phyloP scores from a whole-genome alignment of 1,140 invertebrate species.

The Oreohelix idahoensis region DNA sequence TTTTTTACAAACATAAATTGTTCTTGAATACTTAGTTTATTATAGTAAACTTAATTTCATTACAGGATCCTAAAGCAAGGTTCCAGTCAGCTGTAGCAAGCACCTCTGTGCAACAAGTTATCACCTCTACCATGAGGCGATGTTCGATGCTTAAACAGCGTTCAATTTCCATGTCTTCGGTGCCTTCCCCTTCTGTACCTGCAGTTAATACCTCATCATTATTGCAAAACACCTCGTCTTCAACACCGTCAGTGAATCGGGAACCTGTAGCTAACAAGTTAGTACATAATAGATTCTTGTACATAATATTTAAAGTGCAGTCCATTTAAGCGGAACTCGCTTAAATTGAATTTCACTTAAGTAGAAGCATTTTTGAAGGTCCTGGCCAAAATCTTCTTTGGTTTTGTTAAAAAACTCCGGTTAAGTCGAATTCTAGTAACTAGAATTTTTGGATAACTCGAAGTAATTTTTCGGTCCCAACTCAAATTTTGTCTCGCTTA shows the following conservation, averaged over 20 bases:
- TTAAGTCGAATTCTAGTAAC: too few species aligned
- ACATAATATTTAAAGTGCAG: too few species aligned
- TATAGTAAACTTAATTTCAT: background rate
- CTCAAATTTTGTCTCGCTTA: too few species aligned
- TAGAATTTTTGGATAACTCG: too few species aligned
- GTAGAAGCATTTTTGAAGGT: too few species aligned
- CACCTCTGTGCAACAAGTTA: constrained; percentile 44
- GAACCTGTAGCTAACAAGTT: background rate
- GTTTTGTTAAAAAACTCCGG: too few species aligned
- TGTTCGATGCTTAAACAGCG: constrained; percentile 44
- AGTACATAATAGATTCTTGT: background rate
- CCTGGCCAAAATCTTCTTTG: too few species aligned
- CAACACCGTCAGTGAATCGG: background rate
- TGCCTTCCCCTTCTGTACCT: background rate
- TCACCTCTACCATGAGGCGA: constrained; percentile 41
- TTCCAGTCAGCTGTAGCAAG: constrained; percentile 52
- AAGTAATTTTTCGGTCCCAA: too few species aligned
- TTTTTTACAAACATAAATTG: too few species aligned
- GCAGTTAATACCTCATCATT: background rate
- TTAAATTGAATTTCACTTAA: too few species aligned
- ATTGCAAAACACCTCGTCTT: background rate
- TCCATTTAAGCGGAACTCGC: too few species aligned
- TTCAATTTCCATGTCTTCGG: constrained; percentile 13
- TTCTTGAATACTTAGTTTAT: too few species aligned
- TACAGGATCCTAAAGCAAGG: constrained; percentile 48